Conservation (phyloP, 2,888 invertebrate species). For the Monochamus alternatus region DNA sequence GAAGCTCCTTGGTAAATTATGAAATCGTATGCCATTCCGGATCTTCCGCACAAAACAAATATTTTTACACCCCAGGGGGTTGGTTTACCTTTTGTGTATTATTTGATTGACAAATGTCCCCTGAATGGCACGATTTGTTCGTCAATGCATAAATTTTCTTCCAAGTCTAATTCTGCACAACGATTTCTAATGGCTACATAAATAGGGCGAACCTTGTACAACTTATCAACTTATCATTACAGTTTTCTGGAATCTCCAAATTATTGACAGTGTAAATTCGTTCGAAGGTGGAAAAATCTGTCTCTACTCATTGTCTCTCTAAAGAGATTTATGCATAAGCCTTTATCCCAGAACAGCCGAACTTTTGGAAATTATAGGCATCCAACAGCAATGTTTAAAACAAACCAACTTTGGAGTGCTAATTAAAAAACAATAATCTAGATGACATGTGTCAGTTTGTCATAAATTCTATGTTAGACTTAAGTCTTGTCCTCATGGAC, state of each 20-base stretch:
- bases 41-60: constrained; percentile 7
- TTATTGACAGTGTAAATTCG: constrained; percentile 33
- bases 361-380: constrained; percentile 23
- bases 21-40: constrained; percentile 28
- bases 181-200: neutral
- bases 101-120: neutral
- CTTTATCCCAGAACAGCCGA: constrained; percentile 22
- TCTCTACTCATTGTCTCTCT: constrained; percentile 17
- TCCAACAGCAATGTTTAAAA: too few relatives aligned
- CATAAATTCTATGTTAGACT: too few relatives aligned
- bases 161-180: neutral
- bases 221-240: neutral
- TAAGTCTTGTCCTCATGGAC: too few relatives aligned
- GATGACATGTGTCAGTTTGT: too few relatives aligned
- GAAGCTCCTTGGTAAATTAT: constrained; percentile 2
- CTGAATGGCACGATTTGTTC: constrained; percentile 21
- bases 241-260: constrained; percentile 19
- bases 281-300: constrained; percentile 35
- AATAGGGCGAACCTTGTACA: neutral
- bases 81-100: neutral
- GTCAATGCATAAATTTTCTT: constrained; percentile 8
- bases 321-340: constrained; percentile 7
- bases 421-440: too few relatives aligned
- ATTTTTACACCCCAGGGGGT: neutral
- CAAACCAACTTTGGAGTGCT: too few relatives aligned